These are phyloP conservation scores for Pardalotus punctatus DNA, from an alignment of 2,113 vertebrate genomes.

Conservation along the genomic window DNA sequence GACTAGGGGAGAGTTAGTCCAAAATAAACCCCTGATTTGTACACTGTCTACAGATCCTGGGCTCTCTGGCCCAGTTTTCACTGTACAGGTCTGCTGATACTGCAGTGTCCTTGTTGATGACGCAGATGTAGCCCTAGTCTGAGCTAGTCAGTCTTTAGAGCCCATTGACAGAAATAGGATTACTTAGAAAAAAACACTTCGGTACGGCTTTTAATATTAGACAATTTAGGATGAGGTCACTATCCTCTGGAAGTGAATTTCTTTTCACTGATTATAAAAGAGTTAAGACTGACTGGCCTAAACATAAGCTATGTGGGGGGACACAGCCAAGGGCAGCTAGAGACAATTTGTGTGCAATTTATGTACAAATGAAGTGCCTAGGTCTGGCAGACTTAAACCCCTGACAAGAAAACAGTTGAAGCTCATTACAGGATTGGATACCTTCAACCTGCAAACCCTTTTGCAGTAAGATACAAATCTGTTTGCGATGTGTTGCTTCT, in stretches of 20 bases:
- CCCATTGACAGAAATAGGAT: neutral
- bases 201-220: neutral
- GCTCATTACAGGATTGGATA: neutral
- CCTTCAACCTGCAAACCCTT: neutral
- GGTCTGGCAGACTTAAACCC: neutral
- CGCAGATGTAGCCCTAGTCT: neutral
- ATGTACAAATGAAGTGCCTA: neutral
- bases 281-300: fast-evolving
- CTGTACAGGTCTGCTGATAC: neutral
- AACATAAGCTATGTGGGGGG: neutral
- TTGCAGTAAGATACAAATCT: neutral
- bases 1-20: neutral
- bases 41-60: neutral
- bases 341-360: neutral
- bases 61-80: neutral
- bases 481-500: neutral
- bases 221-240: neutral
- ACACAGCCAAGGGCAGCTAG: neutral
- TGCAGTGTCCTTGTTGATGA: neutral
- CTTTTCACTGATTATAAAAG: neutral
- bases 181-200: neutral
- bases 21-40: neutral
- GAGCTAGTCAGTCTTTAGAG: neutral
- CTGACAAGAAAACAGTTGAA: neutral
- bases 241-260: neutral